Evolutionary conservation across 2,888 invertebrate species (phyloP).

Genomic region (Cerceris rybyensis): DNA sequence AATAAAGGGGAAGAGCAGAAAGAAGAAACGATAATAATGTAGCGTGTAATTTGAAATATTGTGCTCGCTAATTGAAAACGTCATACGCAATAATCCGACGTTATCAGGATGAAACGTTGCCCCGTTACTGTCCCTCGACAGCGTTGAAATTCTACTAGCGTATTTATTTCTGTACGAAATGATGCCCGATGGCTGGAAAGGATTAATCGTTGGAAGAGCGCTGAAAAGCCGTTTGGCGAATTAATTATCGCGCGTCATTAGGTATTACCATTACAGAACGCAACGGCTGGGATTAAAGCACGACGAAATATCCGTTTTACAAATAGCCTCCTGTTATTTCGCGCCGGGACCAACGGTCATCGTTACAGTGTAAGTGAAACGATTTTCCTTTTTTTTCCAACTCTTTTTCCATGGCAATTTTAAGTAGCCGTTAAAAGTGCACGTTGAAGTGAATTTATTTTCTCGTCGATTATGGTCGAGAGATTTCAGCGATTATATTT

Average conservation of each 20-base stretch:
- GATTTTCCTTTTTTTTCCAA: neutral
- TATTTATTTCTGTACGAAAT: slow-evolving; percentile 13
- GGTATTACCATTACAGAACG: slow-evolving; percentile 3
- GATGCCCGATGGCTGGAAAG: slow-evolving; percentile 11
- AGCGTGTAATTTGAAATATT: neutral
- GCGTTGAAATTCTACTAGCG: neutral
- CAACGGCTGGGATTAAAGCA: slow-evolving; percentile 2
- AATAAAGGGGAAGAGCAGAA: no score
- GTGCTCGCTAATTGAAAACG: neutral
- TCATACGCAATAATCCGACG: neutral
- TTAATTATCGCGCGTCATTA: slow-evolving; percentile 35
- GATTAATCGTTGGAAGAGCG: slow-evolving; percentile 33
- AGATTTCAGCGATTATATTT: no score
- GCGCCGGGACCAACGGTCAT: neutral
- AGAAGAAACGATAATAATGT: no score
- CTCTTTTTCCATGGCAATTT: neutral
- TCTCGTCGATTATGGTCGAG: no score
- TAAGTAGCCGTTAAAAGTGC: neutral
- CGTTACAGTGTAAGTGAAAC: neutral
- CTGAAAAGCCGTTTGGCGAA: slow-evolving; percentile 26
- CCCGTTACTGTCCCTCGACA: neutral
- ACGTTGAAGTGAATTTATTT: no score
- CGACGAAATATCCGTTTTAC: neutral
- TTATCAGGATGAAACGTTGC: no score
- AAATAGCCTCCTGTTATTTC: neutral